Evolutionary conservation across 30 jellyfish, hydroid and myxozoan species (phyloP).

Genomic region (Rhopilema esculentum): DNA sequence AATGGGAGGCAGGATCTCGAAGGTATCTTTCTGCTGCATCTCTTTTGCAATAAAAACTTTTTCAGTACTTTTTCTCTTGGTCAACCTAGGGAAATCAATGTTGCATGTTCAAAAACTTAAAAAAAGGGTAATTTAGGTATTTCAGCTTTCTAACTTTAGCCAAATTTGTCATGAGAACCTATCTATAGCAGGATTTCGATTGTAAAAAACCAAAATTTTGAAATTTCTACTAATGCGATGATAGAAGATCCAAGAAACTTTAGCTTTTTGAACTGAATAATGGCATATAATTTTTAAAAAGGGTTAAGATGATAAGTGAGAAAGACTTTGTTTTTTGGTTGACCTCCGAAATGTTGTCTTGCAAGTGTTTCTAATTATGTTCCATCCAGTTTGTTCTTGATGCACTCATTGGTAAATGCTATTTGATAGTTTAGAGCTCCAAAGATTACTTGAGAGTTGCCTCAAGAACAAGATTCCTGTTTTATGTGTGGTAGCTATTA

Average conservation of each 20-base stretch:
- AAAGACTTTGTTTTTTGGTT: no score
- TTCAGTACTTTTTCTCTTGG: not conserved
- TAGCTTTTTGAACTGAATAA: no score
- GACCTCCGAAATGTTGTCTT: no score
- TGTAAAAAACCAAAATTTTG: no score
- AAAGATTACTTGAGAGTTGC: constrained; percentile 18
- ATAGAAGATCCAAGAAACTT: no score
- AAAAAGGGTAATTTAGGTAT: no score
- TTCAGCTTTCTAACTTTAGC: no score
- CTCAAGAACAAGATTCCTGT: constrained; percentile 52
- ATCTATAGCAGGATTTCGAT: no score
- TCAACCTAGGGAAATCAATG: not conserved
- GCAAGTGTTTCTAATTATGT: not conserved
- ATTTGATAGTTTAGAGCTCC: constrained; percentile 23
- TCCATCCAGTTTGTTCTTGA: not conserved
- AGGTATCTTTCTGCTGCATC: not conserved
- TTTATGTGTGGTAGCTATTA: constrained; percentile 51
- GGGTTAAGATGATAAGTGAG: no score
- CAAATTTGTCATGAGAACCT: no score
- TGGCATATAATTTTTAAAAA: no score
- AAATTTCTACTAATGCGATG: no score
- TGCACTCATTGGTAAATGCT: not conserved
- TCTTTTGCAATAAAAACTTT: not conserved
- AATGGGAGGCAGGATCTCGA: constrained; percentile 46
- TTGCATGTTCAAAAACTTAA: not conserved